Conservation (phyloP, 1,140 invertebrate genomes). For the Trichogramma pretiosum region DNA sequence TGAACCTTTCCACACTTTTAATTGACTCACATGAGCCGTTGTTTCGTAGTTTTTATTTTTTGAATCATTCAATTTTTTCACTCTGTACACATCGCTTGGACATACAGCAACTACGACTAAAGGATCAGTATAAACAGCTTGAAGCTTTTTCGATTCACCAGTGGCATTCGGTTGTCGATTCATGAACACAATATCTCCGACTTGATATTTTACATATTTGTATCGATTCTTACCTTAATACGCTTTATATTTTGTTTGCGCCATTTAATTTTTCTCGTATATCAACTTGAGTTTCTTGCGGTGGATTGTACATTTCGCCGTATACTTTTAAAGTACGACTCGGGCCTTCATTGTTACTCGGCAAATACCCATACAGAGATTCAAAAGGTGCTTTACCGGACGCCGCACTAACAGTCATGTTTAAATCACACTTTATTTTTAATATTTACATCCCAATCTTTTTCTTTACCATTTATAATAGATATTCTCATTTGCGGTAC, state of each 20-base stretch:
- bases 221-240: neutral
- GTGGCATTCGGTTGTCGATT: neutral
- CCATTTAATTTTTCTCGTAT: neutral
- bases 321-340: neutral
- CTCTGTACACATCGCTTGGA: slow-evolving; percentile 9
- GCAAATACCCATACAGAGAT: slow-evolving; percentile 8
- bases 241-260: neutral
- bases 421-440: neutral
- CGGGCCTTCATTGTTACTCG: neutral
- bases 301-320: slow-evolving; percentile 1
- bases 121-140: slow-evolving; percentile 1
- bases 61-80: neutral
- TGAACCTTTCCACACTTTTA: slow-evolving; percentile 8
- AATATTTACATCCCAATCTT: neutral
- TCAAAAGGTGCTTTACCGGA: slow-evolving; percentile 11
- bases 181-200: slow-evolving; percentile 12
- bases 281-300: neutral
- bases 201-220: neutral
- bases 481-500: too few relatives aligned
- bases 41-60: neutral
- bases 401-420: slow-evolving; percentile 1
- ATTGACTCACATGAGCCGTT: slow-evolving; percentile 11
- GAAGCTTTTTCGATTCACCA: slow-evolving; percentile 11
- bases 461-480: too few relatives aligned
- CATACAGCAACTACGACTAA: slow-evolving; percentile 1